Conservation (phyloP, 2,113 vertebrate genomes). For the Lagenorhynchus albirostris region DNA sequence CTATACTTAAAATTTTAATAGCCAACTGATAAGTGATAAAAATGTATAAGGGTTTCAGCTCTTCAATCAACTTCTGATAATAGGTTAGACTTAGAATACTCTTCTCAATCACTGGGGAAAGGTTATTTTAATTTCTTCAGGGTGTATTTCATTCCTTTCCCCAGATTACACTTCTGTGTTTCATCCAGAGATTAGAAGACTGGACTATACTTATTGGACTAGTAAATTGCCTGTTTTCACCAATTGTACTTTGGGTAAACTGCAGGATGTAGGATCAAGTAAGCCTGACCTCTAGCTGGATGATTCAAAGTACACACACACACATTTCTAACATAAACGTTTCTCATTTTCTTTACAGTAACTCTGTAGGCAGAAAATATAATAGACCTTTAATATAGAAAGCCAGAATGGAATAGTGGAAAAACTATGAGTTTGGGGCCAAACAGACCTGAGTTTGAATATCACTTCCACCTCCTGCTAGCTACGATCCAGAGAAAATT, state of each 20-base stretch:
- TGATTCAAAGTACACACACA: not conserved
- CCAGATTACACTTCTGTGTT: slow-evolving; percentile 20
- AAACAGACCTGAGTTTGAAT: slow-evolving; percentile 24
- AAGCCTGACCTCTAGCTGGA: slow-evolving; percentile 3
- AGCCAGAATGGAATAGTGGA: not conserved
- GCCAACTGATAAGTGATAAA: not conserved
- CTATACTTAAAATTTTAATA: slow-evolving; percentile 14
- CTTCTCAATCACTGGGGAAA: not conserved
- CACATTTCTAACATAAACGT: slow-evolving; percentile 29
- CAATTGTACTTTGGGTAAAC: slow-evolving; percentile 10
- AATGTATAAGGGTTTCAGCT: slow-evolving; percentile 15
- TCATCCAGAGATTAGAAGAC: not conserved
- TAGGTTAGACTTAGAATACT: not conserved
- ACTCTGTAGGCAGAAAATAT: slow-evolving; percentile 28
- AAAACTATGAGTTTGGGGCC: slow-evolving; percentile 8
- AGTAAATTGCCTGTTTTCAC: slow-evolving; percentile 39
- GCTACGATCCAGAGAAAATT: slow-evolving; percentile 47
- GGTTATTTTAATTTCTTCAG: slow-evolving; percentile 12
- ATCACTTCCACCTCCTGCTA: slow-evolving; percentile 19
- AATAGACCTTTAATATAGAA: slow-evolving; percentile 15
- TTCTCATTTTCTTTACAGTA: slow-evolving; percentile 42
- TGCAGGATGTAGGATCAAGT: not conserved
- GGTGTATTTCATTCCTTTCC: slow-evolving; percentile 4
- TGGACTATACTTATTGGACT: not conserved
- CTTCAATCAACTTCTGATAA: not conserved